Conservation (phyloP, 1,140 invertebrate genomes). For the Adoxophyes honmai region DNA sequence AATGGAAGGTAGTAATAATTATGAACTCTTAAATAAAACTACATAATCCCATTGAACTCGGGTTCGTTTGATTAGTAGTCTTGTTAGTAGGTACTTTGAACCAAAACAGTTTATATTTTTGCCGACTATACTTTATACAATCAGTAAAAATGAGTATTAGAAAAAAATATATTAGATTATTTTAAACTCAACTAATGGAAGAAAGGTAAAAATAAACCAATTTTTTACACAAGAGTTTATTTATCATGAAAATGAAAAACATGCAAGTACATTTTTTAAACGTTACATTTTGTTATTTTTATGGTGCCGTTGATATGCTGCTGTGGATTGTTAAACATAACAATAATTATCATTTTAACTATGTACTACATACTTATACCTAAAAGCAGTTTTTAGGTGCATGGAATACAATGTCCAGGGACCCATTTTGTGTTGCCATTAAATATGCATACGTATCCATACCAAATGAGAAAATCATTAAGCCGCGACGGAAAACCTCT, state of each 20-base stretch:
- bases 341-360: slow-evolving; percentile 38
- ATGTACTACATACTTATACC: slow-evolving; percentile 33
- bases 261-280: slow-evolving; percentile 69
- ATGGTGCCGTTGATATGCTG: slow-evolving; percentile 60
- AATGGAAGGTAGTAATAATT: too few species aligned
- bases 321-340: slow-evolving; percentile 63
- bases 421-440: neutral
- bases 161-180: too few species aligned
- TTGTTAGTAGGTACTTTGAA: too few species aligned
- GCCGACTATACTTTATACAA: too few species aligned
- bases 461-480: too few species aligned
- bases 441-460: too few species aligned
- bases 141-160: too few species aligned
- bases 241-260: slow-evolving; percentile 65
- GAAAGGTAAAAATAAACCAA: slow-evolving; percentile 20
- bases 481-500: neutral
- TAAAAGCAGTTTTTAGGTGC: slow-evolving; percentile 30
- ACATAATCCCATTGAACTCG: too few species aligned
- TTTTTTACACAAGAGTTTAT: slow-evolving; percentile 48
- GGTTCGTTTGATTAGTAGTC: too few species aligned
- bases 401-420: slow-evolving; percentile 22
- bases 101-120: too few species aligned
- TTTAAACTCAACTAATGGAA: too few species aligned
- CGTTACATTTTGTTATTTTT: slow-evolving; percentile 58
- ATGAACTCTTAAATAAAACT: too few species aligned